Evolutionary conservation across 2,888 invertebrate species (phyloP).

Genomic region (Candidula unifasciata): DNA sequence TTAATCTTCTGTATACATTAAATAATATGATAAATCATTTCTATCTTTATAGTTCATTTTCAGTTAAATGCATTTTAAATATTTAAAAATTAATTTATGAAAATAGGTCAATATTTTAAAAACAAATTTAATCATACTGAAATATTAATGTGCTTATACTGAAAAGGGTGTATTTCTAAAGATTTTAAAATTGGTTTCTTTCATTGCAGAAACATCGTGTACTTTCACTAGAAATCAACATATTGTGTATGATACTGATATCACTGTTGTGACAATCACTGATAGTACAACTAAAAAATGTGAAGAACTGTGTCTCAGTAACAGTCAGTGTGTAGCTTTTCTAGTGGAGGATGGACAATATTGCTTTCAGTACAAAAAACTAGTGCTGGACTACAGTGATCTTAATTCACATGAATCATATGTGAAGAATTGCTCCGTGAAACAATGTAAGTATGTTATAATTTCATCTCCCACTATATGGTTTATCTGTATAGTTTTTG

Average conservation of each 20-base stretch:
- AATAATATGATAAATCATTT: no score
- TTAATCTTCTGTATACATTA: no score
- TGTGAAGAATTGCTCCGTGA: slow-evolving; percentile 12
- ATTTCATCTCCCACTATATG: no score
- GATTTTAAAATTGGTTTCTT: background rate
- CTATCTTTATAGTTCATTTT: no score
- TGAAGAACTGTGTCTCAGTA: background rate
- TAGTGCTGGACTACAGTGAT: background rate
- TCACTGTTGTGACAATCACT: background rate
- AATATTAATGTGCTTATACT: no score
- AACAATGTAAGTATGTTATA: slow-evolving; percentile 21
- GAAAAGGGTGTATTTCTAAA: no score
- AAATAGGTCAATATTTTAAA: no score
- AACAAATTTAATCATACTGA: no score
- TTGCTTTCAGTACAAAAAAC: background rate
- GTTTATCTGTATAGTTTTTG: no score
- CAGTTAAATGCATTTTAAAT: no score
- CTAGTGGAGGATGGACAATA: background rate
- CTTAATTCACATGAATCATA: slow-evolving; percentile 5
- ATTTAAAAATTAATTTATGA: no score
- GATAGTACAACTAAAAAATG: background rate
- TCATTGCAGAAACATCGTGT: slow-evolving; percentile 13
- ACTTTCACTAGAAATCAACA: background rate
- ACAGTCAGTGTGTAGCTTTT: slow-evolving; percentile 11
- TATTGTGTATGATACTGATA: background rate